Evolutionary conservation across 1,140 invertebrate genomes (phyloP).

Genomic region (Littorina saxatilis): DNA sequence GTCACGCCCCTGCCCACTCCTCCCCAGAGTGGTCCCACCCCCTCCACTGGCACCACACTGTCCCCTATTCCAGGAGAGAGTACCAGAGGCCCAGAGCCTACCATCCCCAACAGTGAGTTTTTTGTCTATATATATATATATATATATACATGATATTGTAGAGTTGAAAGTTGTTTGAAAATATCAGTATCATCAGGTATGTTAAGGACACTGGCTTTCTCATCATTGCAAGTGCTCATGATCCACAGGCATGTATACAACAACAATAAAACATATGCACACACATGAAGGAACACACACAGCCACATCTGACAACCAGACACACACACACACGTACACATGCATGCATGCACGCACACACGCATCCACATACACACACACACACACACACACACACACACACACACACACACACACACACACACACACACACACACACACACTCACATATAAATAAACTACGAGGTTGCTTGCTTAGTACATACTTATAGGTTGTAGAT

Average conservation of each 20-base stretch:
- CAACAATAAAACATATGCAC: too few species aligned
- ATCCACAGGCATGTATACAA: too few species aligned
- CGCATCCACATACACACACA: constrained; percentile 45
- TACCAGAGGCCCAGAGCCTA: constrained; percentile 21
- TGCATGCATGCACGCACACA: background rate
- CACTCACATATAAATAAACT: too few species aligned
- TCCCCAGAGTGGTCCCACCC: constrained; percentile 1
- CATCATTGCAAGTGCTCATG: too few species aligned
- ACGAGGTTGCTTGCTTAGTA: background rate
- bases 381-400: constrained; percentile 55
- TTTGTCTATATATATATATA: too few species aligned
- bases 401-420: constrained; percentile 45
- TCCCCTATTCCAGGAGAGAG: constrained; percentile 48
- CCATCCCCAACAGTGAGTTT: constrained; percentile 41
- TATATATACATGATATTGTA: background rate
- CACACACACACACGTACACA: constrained; percentile 21
- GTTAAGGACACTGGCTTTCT: too few species aligned
- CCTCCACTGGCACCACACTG: constrained; percentile 26
- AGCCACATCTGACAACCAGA: too few species aligned
- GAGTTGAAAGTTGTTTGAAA: too few species aligned
- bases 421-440: too few species aligned
- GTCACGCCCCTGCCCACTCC: constrained; percentile 44
- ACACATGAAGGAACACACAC: too few species aligned
- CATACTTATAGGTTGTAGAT: background rate
- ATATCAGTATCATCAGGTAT: too few species aligned